Evolutionary conservation across 2,797 vertebrate genomes (phyloP).

Genomic region (Anguilla obscura): DNA sequence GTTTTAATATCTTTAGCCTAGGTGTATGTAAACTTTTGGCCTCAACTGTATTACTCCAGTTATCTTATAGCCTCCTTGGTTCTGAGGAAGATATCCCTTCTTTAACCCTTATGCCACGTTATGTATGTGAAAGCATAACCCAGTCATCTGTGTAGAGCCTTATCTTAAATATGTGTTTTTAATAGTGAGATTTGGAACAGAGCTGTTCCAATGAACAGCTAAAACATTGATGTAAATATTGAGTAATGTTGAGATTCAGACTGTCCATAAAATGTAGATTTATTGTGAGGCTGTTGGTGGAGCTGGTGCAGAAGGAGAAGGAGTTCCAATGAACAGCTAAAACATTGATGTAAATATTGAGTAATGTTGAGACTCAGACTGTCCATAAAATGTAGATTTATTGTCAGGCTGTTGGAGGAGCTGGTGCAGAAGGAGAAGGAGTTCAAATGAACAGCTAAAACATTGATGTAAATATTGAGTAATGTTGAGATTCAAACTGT

Average conservation of each 20-base stretch:
- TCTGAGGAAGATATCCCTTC: background rate
- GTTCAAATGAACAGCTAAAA: slow-evolving; percentile 65
- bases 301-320: slow-evolving; percentile 83
- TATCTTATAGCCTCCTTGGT: background rate
- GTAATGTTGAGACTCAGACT: background rate
- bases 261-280: background rate
- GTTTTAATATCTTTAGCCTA: no score
- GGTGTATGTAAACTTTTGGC: no score
- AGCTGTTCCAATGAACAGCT: background rate
- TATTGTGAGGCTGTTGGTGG: slow-evolving; percentile 80
- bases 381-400: background rate
- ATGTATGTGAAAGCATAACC: background rate
- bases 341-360: background rate
- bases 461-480: background rate
- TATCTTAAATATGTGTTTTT: background rate
- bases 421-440: slow-evolving; percentile 86
- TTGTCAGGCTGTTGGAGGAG: slow-evolving; percentile 82
- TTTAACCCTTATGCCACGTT: background rate
- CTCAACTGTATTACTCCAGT: no score
- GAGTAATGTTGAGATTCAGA: background rate
- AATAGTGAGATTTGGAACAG: background rate
- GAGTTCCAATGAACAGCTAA: slow-evolving; percentile 60
- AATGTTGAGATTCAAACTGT: background rate
- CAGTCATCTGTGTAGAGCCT: background rate
- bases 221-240: background rate